A percentile compares a stretch with the other conserved stretches of the same genome.
These are phyloP conservation scores for Caligus rogercresseyi DNA, from an alignment of 1,140 invertebrate species.

Conservation along the genomic window DNA sequence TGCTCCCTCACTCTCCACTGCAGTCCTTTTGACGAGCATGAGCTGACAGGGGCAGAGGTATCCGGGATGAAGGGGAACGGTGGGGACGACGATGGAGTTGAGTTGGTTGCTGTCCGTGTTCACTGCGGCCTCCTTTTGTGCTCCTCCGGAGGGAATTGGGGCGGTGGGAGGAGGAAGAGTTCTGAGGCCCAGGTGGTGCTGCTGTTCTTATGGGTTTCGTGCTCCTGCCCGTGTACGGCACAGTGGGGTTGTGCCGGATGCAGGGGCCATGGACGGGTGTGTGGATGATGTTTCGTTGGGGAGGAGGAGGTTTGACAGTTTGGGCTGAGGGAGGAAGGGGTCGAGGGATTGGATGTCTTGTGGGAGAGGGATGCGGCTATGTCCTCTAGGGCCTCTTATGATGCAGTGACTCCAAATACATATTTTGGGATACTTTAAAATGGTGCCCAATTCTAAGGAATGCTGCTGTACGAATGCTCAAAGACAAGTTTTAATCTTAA, in stretches of 20 bases:
- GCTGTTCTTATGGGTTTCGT: too few species aligned
- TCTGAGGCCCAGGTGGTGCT: not conserved
- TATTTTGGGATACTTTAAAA: not conserved
- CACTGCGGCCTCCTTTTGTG: not conserved
- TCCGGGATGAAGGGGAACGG: not conserved
- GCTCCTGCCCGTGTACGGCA: too few species aligned
- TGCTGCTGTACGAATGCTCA: too few species aligned
- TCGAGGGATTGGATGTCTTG: not conserved
- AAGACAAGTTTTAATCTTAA: too few species aligned
- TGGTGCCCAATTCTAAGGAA: too few species aligned
- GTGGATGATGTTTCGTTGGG: not conserved
- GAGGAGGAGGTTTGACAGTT: not conserved
- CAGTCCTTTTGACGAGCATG: not conserved
- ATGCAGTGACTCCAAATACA: not conserved
- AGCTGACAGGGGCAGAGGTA: not conserved
- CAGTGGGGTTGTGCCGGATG: not conserved
- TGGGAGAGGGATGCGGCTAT: not conserved
- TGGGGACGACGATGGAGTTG: not conserved
- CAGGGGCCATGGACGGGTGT: not conserved
- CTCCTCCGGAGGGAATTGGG: too few species aligned
- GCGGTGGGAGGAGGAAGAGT: not conserved
- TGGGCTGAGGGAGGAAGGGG: not conserved
- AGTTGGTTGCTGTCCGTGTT: not conserved
- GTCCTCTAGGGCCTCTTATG: not conserved
- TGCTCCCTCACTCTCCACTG: not conserved